Percentiles rank a stretch among this genome's conserved stretches.
phyloP scores from a whole-genome alignment of 2,797 vertebrate genomes.

The Rousettus madagascariensis region DNA sequence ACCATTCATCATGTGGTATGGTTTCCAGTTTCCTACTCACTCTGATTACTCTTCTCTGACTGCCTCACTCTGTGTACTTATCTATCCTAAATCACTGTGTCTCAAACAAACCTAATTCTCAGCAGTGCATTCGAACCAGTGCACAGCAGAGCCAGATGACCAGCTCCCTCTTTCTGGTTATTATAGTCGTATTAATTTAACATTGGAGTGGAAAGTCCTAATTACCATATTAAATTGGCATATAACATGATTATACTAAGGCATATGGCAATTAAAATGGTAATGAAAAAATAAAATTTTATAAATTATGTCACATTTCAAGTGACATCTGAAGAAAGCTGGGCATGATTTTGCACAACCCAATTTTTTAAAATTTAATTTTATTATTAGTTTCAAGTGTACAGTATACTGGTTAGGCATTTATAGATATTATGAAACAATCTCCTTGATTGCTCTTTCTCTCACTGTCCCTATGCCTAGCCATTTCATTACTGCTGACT shows the following conservation, averaged over 20 bases:
- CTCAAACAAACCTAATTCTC: neutral
- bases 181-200: neutral
- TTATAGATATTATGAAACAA: no score
- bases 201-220: neutral
- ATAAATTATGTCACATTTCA: neutral
- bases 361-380: neutral
- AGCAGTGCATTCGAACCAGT: neutral
- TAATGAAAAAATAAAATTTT: neutral
- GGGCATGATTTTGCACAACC: neutral
- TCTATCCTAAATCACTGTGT: neutral
- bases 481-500: no score
- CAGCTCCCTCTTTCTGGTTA: neutral
- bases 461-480: no score
- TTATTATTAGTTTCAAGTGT: no score
- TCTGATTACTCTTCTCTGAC: neutral
- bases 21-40: neutral
- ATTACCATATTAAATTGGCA: neutral
- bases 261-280: neutral
- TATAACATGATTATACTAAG: neutral
- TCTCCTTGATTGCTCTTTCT: no score
- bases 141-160: neutral
- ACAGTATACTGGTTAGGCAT: no score
- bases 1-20: accelerated
- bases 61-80: neutral
- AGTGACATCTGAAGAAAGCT: constrained; percentile 13